phyloP scores from a whole-genome alignment of 2,113 vertebrate species.

The Labeo catla region DNA sequence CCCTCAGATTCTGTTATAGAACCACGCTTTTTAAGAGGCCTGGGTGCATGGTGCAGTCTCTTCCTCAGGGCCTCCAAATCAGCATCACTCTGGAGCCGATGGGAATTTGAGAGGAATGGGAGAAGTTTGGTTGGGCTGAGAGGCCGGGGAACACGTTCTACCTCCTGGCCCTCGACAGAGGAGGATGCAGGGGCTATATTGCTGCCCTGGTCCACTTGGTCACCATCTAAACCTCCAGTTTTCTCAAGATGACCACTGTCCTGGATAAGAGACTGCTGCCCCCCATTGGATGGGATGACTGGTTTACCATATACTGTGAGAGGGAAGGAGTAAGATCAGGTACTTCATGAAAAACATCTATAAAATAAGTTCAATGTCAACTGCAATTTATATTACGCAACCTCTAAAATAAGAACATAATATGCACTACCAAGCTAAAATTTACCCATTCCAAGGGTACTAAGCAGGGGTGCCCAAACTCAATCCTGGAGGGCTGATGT shows the following conservation, averaged over 20 bases:
- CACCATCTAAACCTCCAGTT: constrained; percentile 61
- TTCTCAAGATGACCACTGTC: constrained; percentile 73
- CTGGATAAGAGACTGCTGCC: constrained; percentile 55
- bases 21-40: constrained; percentile 92
- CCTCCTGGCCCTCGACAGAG: constrained; percentile 71
- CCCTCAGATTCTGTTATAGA: constrained; percentile 96
- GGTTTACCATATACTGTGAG: constrained; percentile 89
- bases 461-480: too few species aligned
- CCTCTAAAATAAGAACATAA: background rate
- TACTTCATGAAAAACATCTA: background rate
- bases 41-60: constrained; percentile 87
- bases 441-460: background rate
- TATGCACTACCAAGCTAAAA: background rate
- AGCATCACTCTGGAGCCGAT: constrained; percentile 87
- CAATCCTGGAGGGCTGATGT: too few species aligned
- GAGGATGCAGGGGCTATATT: constrained; percentile 27
- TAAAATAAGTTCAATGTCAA: background rate
- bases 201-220: constrained; percentile 69
- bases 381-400: background rate
- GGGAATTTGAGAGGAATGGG: constrained; percentile 89
- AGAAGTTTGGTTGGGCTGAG: constrained; percentile 95
- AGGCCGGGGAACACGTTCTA: constrained; percentile 83
- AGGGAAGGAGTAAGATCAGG: constrained; percentile 21
- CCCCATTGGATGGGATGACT: constrained; percentile 76
- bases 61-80: constrained; percentile 88